phyloP scores from a whole-genome alignment of 2,113 vertebrate species.

The Pholis gunnellus region DNA sequence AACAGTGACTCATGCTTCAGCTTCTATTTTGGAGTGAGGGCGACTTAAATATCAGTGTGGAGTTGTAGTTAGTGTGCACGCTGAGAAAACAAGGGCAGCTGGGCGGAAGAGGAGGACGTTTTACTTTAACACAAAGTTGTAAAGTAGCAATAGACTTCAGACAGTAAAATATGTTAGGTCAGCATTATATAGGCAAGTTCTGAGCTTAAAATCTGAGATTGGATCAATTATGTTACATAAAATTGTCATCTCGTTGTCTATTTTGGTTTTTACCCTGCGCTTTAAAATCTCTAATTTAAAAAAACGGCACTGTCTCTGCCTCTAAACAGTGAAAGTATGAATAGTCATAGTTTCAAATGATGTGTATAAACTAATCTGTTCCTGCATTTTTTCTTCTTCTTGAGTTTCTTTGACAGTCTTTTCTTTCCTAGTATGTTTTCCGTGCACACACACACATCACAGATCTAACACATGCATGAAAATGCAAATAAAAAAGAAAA shows the following conservation, averaged over 20 bases:
- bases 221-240: not conserved
- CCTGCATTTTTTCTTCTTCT: not conserved
- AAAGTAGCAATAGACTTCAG: not conserved
- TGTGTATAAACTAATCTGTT: not conserved
- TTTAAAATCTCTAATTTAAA: not conserved
- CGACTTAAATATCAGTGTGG: not conserved
- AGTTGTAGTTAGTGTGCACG: constrained; percentile 5
- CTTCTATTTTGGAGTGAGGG: constrained; percentile 28
- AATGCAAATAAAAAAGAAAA: not conserved
- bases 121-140: not conserved
- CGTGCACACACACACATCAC: not conserved
- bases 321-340: not conserved
- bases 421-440: not conserved
- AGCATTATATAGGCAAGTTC: too few species aligned
- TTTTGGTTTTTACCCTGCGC: not conserved
- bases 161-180: not conserved
- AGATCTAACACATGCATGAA: not conserved
- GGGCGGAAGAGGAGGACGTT: constrained; percentile 1
- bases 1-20: constrained; percentile 44
- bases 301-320: not conserved
- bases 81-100: constrained; percentile 5
- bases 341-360: not conserved
- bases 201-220: not conserved
- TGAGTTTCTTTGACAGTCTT: not conserved
- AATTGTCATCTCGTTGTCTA: not conserved